These are phyloP conservation scores for Labroides dimidiatus DNA, from an alignment of 2,797 vertebrate species.

Conservation along the genomic window DNA sequence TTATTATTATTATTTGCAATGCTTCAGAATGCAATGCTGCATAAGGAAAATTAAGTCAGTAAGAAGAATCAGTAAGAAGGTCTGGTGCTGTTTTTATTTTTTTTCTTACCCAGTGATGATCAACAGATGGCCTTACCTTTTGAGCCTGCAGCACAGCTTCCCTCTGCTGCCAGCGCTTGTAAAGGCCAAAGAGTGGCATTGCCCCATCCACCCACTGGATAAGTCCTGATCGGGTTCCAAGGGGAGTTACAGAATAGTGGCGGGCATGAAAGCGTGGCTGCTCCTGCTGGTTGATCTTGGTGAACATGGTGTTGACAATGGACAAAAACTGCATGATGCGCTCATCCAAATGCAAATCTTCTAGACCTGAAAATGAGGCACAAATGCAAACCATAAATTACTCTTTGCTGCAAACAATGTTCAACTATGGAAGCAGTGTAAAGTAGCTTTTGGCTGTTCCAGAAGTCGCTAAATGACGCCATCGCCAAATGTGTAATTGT, in stretches of 20 bases:
- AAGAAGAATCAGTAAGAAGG: not conserved
- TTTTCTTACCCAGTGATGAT: not conserved
- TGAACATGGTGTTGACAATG: constrained; percentile 99
- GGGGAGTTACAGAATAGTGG: constrained; percentile 96
- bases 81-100: not conserved
- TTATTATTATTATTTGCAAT: too few species aligned
- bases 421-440: not conserved
- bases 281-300: constrained; percentile 98
- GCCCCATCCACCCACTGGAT: constrained; percentile 99
- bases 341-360: constrained; percentile 97
- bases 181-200: constrained; percentile 96
- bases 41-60: too few species aligned
- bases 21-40: too few species aligned
- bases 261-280: constrained; percentile 94
- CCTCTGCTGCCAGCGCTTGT: constrained; percentile 98
- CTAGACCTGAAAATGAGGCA: constrained; percentile 85
- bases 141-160: constrained; percentile 94
- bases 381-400: not conserved
- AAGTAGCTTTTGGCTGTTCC: too few species aligned
- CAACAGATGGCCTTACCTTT: constrained; percentile 85
- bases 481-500: too few species aligned
- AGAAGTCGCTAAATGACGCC: too few species aligned
- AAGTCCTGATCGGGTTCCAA: constrained; percentile 95
- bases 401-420: not conserved
- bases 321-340: constrained; percentile 99